These are phyloP conservation scores for Caenorhabditis auriculariae DNA, from an alignment of 2,888 invertebrate species.

Conservation along the genomic window DNA sequence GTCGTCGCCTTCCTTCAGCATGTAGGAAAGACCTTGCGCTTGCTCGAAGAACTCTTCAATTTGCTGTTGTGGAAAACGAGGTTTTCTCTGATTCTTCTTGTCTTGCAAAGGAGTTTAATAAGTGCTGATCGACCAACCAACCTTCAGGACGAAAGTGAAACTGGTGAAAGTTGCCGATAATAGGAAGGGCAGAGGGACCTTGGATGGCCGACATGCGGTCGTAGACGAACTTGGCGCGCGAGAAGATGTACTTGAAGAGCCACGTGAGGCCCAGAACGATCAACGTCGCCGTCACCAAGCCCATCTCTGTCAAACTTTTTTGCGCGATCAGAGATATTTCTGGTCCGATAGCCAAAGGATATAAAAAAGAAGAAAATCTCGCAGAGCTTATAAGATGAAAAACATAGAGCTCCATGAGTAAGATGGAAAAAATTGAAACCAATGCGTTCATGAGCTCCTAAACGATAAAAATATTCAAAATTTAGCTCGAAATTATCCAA, in stretches of 20 bases:
- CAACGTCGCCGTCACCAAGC: slow-evolving; percentile 29
- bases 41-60: slow-evolving; percentile 61
- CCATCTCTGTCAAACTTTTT: slow-evolving; percentile 30
- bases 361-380: too few species aligned
- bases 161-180: slow-evolving; percentile 59
- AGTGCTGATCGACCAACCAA: slow-evolving; percentile 3
- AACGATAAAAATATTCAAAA: too few species aligned
- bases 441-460: too few species aligned
- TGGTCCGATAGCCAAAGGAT: too few species aligned
- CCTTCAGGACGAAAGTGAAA: slow-evolving; percentile 57
- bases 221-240: slow-evolving; percentile 32
- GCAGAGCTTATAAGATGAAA: too few species aligned
- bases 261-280: slow-evolving; percentile 29
- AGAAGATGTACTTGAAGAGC: slow-evolving; percentile 23
- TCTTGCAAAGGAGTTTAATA: neutral
- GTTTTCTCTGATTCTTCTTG: neutral
- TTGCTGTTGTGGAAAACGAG: too few species aligned
- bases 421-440: too few species aligned
- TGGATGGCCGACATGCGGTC: slow-evolving; percentile 44
- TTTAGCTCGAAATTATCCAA: too few species aligned
- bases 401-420: too few species aligned
- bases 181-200: slow-evolving; percentile 56
- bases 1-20: slow-evolving; percentile 48
- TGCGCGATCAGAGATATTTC: too few species aligned
- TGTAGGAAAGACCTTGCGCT: slow-evolving; percentile 59